These are phyloP conservation scores for Tinea trinotella DNA, from an alignment of 2,888 invertebrate species.

Conservation along the genomic window DNA sequence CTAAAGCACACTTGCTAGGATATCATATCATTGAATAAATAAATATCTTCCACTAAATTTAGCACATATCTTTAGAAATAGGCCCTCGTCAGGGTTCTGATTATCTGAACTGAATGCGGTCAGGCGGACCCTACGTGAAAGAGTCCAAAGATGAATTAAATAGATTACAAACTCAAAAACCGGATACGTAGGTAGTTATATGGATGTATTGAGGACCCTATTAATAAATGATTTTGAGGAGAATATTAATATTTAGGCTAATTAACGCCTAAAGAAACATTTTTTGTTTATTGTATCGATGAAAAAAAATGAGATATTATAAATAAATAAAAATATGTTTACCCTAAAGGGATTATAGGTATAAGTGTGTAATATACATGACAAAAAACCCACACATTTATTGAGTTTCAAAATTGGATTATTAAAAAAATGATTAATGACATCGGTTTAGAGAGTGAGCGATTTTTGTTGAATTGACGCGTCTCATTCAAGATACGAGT, in stretches of 20 bases:
- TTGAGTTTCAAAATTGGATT: slow-evolving; percentile 25
- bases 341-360: no score
- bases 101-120: slow-evolving; percentile 61
- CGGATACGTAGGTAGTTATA: background rate
- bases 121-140: slow-evolving; percentile 56
- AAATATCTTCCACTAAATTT: slow-evolving; percentile 71
- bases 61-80: slow-evolving; percentile 55
- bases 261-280: background rate
- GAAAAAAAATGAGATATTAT: no score
- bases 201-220: background rate
- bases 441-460: slow-evolving; percentile 44
- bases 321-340: no score
- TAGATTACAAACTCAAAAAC: slow-evolving; percentile 38
- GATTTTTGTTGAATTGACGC: slow-evolving; percentile 58
- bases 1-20: slow-evolving; percentile 23
- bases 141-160: slow-evolving; percentile 68
- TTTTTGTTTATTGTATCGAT: background rate
- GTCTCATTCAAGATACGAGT: slow-evolving; percentile 43
- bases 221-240: background rate
- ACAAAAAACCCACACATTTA: slow-evolving; percentile 30
- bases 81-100: slow-evolving; percentile 60
- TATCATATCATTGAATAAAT: slow-evolving; percentile 55
- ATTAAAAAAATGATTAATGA: slow-evolving; percentile 55
- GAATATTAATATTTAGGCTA: background rate
- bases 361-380: no score